These are phyloP conservation scores for Lasiurus borealis DNA, from an alignment of 2,113 vertebrate genomes.

Conservation along the genomic window DNA sequence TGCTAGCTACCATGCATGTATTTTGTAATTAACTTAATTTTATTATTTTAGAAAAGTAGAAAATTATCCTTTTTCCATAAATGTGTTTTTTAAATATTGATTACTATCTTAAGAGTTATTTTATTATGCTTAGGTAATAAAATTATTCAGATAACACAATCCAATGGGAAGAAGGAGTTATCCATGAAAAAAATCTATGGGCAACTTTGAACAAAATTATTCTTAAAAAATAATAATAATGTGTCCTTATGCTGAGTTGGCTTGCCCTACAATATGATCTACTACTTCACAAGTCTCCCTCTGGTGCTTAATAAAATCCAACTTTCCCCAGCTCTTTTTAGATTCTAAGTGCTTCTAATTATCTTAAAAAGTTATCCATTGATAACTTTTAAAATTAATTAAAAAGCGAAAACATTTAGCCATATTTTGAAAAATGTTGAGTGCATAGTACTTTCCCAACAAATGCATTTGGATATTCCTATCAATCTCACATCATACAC, in stretches of 20 bases:
- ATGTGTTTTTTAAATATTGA: too few relatives aligned
- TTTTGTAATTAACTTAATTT: too few relatives aligned
- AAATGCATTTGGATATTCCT: background rate
- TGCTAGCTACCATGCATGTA: too few relatives aligned
- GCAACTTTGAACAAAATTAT: slow-evolving; percentile 14
- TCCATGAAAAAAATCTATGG: background rate
- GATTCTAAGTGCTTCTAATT: background rate
- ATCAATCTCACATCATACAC: background rate
- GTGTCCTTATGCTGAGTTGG: background rate
- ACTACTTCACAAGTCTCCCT: background rate
- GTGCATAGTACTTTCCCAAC: background rate
- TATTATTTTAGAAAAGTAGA: too few relatives aligned
- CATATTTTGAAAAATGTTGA: background rate
- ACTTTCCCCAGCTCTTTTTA: background rate
- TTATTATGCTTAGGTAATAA: too few relatives aligned
- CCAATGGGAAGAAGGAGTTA: background rate
- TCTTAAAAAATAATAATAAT: background rate
- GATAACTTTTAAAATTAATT: background rate
- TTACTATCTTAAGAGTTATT: too few relatives aligned
- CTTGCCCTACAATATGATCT: background rate
- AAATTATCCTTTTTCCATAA: too few relatives aligned
- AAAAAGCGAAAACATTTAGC: background rate
- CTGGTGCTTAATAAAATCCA: slow-evolving; percentile 40
- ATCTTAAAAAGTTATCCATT: background rate
- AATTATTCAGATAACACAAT: too few relatives aligned